A percentile compares a stretch with the other conserved stretches of the same genome.
Conservation (phyloP, 2,888 invertebrate species). For the Harmothoe impar region DNA sequence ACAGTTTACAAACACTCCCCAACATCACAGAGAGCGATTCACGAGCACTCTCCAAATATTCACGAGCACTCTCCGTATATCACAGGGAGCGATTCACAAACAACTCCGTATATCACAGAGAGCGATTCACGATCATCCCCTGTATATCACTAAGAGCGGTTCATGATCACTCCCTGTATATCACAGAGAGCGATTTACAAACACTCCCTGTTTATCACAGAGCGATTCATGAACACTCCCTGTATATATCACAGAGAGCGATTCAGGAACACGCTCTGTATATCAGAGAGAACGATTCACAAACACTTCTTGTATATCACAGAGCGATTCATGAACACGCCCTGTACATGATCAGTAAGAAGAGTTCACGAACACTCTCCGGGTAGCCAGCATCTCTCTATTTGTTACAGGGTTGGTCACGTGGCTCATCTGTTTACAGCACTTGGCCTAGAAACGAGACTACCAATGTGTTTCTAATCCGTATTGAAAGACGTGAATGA, state of each 20-base stretch:
- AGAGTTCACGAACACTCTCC: too few species aligned
- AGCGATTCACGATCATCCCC: neutral
- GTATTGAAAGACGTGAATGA: conserved; percentile 40
- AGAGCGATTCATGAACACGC: too few species aligned
- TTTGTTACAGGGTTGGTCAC: neutral
- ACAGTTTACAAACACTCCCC: neutral
- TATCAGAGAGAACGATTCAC: too few species aligned
- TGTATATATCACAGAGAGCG: too few species aligned
- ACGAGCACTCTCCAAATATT: too few species aligned
- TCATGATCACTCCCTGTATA: neutral
- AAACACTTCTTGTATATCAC: too few species aligned
- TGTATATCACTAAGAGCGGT: neutral
- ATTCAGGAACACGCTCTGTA: too few species aligned
- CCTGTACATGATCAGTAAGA: too few species aligned
- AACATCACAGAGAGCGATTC: too few species aligned
- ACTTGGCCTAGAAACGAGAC: neutral
- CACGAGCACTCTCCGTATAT: too few species aligned
- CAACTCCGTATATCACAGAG: neutral
- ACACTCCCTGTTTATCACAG: neutral
- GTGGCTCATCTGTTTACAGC: neutral
- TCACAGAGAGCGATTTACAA: neutral
- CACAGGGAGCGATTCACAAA: neutral
- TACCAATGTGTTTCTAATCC: conserved; percentile 7
- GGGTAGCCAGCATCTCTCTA: too few species aligned
- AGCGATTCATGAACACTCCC: too few species aligned